Evolutionary conservation across 2,797 vertebrate species (phyloP), one percentile per base, ranked within the genome.

Genomic region (Bovichtus variegatus): DNA sequence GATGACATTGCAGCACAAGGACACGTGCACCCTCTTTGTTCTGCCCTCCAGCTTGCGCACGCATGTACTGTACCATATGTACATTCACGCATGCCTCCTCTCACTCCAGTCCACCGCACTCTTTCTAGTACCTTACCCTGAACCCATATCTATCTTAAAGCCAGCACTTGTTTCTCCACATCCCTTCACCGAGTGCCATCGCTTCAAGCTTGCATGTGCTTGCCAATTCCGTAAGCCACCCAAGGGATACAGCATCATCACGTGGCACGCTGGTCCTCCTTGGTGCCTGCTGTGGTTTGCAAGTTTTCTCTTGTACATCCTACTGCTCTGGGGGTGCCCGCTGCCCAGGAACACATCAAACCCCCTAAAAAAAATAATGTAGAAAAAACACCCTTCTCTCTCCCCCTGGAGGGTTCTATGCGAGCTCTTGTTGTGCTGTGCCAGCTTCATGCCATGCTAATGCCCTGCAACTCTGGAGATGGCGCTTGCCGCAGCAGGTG

Each of bases 241-340:
- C 61, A 41, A 69, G 76, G 84, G 84, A 81, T 19, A 23, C 43
- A 55, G 72, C 34, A 46, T 81, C 77, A 86, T 67, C 78, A 55
- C 76, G 84, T 67, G 77, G 80, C 87, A 75, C 40, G 63, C 64
- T 5, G 43, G 55, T 66, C 65, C 53, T 76, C 74, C 75, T 64
- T 15, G 49, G 41, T 78, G 57, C 85, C 82, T 76, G 84, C 84
- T 75, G 74, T 71, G 74, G 74, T 74, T 82, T 85, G 67, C 84
- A 70, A 58, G 85, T 85, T 76, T 87, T 79, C 64, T 67, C 77
- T 76, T 81, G 74, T 76, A 83, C 75, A 64, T 85, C 81, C 71
- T 53, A 53, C 76, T 78, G 79, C 85, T 89, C 69, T 84, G 66
- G 69, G 76, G 76, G 44, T 46, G 51, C 82, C 74, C 55, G 38